phyloP scores from a whole-genome alignment of 2,113 vertebrate species.

The Pithys albifrons region DNA sequence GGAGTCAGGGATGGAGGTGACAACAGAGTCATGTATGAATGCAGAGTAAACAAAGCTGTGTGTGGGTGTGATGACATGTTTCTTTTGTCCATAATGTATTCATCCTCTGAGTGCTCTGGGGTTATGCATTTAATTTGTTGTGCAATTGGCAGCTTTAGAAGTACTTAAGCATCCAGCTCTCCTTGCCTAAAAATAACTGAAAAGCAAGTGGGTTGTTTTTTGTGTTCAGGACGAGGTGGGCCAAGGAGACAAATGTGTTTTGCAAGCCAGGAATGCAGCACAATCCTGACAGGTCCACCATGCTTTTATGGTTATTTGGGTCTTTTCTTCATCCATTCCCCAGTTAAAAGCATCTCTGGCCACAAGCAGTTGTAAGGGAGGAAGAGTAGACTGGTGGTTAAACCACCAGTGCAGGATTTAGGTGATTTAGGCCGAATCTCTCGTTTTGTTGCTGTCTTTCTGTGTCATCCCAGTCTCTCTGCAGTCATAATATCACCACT shows the following conservation, averaged over 20 bases:
- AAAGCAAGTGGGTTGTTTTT: not conserved
- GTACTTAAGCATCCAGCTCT: conserved; percentile 22
- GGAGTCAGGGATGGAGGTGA: conserved; percentile 47
- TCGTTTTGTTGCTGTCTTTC: conserved; percentile 47
- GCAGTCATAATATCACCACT: not conserved
- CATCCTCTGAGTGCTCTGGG: conserved; percentile 56
- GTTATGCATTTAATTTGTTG: conserved; percentile 68
- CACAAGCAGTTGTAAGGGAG: not conserved
- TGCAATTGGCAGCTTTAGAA: conserved; percentile 57
- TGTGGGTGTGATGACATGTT: conserved; percentile 63
- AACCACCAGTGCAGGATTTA: not conserved
- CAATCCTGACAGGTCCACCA: too few species aligned
- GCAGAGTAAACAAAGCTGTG: conserved; percentile 56
- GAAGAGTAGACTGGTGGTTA: not conserved
- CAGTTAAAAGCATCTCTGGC: not conserved
- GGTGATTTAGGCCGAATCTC: conserved; percentile 1
- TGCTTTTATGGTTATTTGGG: not conserved
- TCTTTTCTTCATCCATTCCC: not conserved
- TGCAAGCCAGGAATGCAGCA: not conserved
- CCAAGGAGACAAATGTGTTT: not conserved
- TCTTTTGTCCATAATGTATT: conserved; percentile 64
- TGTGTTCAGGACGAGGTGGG: not conserved
- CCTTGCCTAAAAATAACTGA: conserved; percentile 44
- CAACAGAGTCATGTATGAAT: conserved; percentile 42
- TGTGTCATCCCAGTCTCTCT: not conserved